Conservation (phyloP, 2,888 invertebrate genomes). For the Ichneumoninae sp. region DNA sequence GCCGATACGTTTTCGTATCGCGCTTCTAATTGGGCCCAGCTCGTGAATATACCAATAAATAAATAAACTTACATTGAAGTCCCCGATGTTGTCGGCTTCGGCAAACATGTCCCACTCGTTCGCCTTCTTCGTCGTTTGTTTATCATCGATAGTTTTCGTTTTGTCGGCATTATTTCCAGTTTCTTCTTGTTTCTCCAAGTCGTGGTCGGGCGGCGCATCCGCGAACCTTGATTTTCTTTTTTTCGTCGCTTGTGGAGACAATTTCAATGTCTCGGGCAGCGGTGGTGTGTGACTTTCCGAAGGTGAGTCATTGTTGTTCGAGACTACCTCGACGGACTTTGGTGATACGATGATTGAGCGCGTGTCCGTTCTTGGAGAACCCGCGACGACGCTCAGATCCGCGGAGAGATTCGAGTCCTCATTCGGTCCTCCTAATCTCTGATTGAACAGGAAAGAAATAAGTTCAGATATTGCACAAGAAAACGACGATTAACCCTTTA, state of each 20-base stretch:
- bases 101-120: conserved; percentile 96
- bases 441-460: conserved; percentile 35
- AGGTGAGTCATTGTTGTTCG: conserved; percentile 81
- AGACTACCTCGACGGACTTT: conserved; percentile 76
- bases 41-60: too few species aligned
- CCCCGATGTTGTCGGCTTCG: conserved; percentile 93
- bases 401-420: conserved; percentile 85
- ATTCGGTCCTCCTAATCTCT: conserved; percentile 86
- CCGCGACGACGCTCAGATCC: conserved; percentile 74
- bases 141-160: conserved; percentile 77
- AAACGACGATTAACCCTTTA: conserved; percentile 3
- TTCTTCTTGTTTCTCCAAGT: conserved; percentile 72
- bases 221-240: conserved; percentile 78
- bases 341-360: conserved; percentile 73
- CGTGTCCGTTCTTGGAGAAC: conserved; percentile 66
- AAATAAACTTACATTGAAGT: conserved; percentile 87
- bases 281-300: conserved; percentile 82
- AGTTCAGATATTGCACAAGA: background rate
- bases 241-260: conserved; percentile 75
- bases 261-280: conserved; percentile 78
- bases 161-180: conserved; percentile 74
- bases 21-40: background rate
- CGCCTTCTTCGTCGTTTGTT: conserved; percentile 84
- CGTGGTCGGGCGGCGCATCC: conserved; percentile 62
- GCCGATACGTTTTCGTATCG: too few species aligned